Base-by-base conservation (phyloP, 2,113 vertebrate genomes). In the Cyprinodon tularosa region DNA sequence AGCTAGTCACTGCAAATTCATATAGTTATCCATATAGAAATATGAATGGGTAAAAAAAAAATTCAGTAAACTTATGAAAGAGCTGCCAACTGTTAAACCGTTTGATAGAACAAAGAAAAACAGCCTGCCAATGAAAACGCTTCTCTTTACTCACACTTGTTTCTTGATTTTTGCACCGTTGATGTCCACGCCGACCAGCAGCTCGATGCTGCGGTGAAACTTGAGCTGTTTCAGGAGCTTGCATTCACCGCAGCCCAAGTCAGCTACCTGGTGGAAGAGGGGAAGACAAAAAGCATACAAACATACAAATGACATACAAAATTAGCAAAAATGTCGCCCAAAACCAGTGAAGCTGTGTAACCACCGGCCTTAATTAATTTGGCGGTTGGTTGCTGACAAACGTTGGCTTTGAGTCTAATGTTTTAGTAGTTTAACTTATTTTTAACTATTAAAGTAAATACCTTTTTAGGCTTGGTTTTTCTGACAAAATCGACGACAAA, bases 201-300 rank as follows among this genome's bases (percentile, higher is more conserved):
- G 85, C 62, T 98, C 93, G 67, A 98, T 84, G 66, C 94, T 94
- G 37, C 87, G 91, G 75, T 93, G 95, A 87, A 95, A 96, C 90
- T 93, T 95, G 12, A 99, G 94, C 81, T 90, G 95, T 82, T 93
- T 88, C 2, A 99, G 90, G n/a, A 99, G 95, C 0, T 50, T 82
- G 75, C 96, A 95, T 8, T 96, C 94, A 9, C 93, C 89, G 86
- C 97, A 99, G 12, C 98, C 98, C 82, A 99, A 83, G 83, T 99
- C 98, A 66, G 95, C 93, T 84, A 99, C 95, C 98, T 99, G 88
- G 62, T 53, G 50, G 50, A 3, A 57, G 77, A 50, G 1, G 48
- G 20, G 84, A 11, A 29, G 39, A 62, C 13, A n/a, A 4, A 0
- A 0, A 4, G n/a, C n/a, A n/a, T n/a, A n/a, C n/a, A 3, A 22